Conservation (phyloP, 2,888 invertebrate species). For the Ochropacha duplaris region DNA sequence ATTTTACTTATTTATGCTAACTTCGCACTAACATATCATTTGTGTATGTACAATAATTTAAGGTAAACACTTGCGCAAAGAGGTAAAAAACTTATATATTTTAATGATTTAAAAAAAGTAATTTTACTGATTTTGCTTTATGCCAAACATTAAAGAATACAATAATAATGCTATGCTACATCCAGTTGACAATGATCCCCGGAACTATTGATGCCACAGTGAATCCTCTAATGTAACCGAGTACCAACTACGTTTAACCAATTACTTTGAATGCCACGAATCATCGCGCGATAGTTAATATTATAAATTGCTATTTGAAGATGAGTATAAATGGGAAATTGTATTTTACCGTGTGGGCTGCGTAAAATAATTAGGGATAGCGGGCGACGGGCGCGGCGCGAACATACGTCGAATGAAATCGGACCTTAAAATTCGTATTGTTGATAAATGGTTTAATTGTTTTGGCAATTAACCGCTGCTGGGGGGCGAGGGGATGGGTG, state of each 20-base stretch:
- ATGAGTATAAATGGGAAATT: slow-evolving; percentile 12
- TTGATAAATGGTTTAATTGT: slow-evolving; percentile 73
- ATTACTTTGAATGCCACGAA: slow-evolving; percentile 21
- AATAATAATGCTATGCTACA: background rate
- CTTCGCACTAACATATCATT: no score
- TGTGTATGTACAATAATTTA: no score
- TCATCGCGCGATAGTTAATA: slow-evolving; percentile 31
- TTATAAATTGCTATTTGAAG: slow-evolving; percentile 29
- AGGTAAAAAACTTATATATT: no score
- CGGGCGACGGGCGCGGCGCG: slow-evolving; percentile 29
- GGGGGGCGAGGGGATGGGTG: slow-evolving; percentile 19
- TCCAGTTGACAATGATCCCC: background rate
- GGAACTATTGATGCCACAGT: background rate
- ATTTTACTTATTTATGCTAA: no score
- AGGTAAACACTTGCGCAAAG: no score
- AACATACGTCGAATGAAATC: slow-evolving; percentile 39
- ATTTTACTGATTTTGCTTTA: no score
- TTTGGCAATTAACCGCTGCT: slow-evolving; percentile 63
- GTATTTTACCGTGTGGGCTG: slow-evolving; percentile 4
- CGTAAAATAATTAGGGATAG: slow-evolving; percentile 30
- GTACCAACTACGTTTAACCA: slow-evolving; percentile 13
- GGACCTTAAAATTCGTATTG: slow-evolving; percentile 56
- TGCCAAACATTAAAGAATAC: background rate
- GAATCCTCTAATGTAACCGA: background rate
- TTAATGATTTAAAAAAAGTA: no score